Evolutionary conservation across 2,888 invertebrate genomes (phyloP).

Genomic region (Margaritifera margaritifera): DNA sequence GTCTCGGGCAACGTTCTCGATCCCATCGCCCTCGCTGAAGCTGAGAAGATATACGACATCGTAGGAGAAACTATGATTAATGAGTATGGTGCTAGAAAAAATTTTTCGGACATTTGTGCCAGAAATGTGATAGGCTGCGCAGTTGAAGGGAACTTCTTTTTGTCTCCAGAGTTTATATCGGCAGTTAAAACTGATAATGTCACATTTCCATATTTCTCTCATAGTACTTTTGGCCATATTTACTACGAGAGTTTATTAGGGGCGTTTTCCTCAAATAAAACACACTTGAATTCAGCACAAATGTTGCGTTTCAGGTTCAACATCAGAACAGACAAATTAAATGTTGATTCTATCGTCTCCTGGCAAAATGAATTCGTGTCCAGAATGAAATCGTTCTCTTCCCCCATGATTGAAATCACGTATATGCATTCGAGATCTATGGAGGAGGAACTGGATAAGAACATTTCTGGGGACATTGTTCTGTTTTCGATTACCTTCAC

Average conservation of each 20-base stretch:
- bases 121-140: conserved; percentile 6
- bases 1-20: conserved; percentile 10
- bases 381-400: conserved; percentile 11
- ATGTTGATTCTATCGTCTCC: neutral
- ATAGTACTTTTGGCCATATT: neutral
- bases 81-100: neutral
- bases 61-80: conserved; percentile 1
- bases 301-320: conserved; percentile 17
- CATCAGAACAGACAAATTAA: conserved; percentile 12
- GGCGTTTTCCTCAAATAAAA: neutral
- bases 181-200: neutral
- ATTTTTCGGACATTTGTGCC: conserved; percentile 8
- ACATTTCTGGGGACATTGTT: conserved; percentile 29
- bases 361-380: conserved; percentile 17
- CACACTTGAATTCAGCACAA: conserved; percentile 11
- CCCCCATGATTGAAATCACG: conserved; percentile 16
- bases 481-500: conserved; percentile 38
- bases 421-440: conserved; percentile 28
- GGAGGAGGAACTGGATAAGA: conserved; percentile 34
- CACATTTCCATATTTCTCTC: conserved; percentile 13
- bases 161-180: neutral
- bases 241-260: conserved; percentile 10
- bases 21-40: conserved; percentile 9
- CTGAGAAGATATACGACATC: conserved; percentile 1
- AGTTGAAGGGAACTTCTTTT: conserved; percentile 3